Evolutionary conservation across 2,797 vertebrate genomes (phyloP).

Genomic region (Dipus sagitta): DNA sequence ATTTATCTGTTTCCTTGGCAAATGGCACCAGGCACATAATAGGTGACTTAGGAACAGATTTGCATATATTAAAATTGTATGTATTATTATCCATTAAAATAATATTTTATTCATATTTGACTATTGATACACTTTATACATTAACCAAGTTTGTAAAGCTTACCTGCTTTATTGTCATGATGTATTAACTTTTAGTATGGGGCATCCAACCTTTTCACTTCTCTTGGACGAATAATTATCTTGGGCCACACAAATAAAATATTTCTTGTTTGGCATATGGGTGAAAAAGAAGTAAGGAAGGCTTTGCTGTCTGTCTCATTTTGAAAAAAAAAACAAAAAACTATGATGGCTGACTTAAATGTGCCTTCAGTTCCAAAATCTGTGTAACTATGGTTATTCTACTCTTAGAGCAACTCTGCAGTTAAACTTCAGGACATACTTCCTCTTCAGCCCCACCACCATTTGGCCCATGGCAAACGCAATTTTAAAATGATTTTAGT

Average conservation of each 20-base stretch:
- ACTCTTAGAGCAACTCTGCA: constrained; percentile 68
- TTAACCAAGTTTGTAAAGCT: constrained; percentile 5
- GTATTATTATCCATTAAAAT: constrained; percentile 17
- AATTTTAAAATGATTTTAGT: constrained; percentile 80
- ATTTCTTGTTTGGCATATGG: constrained; percentile 32
- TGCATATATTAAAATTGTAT: not conserved
- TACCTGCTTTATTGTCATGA: constrained; percentile 4
- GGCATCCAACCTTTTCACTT: no score
- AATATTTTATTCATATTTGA: constrained; percentile 19
- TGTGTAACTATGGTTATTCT: constrained; percentile 51
- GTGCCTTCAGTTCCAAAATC: constrained; percentile 1
- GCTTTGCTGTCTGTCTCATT: constrained; percentile 58
- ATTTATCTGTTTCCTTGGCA: not conserved
- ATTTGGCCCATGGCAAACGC: constrained; percentile 69
- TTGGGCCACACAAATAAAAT: not conserved
- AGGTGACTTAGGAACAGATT: constrained; percentile 26
- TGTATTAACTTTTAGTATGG: not conserved
- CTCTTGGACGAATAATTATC: no score
- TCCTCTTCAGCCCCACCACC: not conserved
- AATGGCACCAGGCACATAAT: not conserved
- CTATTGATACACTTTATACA: not conserved
- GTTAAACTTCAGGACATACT: constrained; percentile 68
- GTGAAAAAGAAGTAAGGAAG: not conserved
- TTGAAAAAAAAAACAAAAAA: not conserved
- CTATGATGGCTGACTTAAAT: not conserved